These are phyloP conservation scores for Lutjanus erythropterus DNA, from an alignment of 2,113 vertebrate species.

Conservation along the genomic window DNA sequence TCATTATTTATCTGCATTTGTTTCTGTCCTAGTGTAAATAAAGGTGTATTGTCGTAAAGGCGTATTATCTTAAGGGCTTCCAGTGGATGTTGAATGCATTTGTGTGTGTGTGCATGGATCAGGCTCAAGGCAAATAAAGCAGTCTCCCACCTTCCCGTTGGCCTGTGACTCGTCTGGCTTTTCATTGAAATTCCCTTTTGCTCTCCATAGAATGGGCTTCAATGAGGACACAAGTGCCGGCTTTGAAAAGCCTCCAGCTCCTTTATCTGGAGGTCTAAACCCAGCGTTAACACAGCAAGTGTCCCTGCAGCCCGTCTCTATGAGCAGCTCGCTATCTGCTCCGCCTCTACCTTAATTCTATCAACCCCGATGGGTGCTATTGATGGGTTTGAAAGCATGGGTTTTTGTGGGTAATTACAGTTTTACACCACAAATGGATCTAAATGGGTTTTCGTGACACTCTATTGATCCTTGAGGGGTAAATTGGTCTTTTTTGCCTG, in stretches of 20 bases:
- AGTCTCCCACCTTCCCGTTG: neutral
- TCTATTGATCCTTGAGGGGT: constrained; percentile 71
- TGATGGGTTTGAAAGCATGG: constrained; percentile 70
- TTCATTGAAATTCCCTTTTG: constrained; percentile 15
- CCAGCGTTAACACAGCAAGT: constrained; percentile 23
- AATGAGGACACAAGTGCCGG: constrained; percentile 31
- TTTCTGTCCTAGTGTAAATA: too few relatives aligned
- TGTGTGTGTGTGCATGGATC: neutral
- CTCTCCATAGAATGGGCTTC: constrained; percentile 33
- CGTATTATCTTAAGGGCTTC: too few relatives aligned
- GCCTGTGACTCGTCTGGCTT: constrained; percentile 28
- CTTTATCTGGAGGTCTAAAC: constrained; percentile 37
- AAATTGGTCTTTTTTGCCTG: constrained; percentile 66
- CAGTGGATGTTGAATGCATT: too few relatives aligned
- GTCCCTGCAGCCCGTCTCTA: constrained; percentile 22
- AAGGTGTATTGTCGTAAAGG: too few relatives aligned
- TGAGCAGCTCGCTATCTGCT: constrained; percentile 35
- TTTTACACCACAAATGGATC: constrained; percentile 79
- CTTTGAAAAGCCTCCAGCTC: constrained; percentile 16
- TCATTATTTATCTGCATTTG: too few relatives aligned
- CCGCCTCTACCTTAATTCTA: constrained; percentile 62
- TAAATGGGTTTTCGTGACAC: constrained; percentile 76
- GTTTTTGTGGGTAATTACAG: constrained; percentile 76
- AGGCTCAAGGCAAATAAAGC: constrained; percentile 1
- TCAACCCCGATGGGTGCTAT: constrained; percentile 58